These are phyloP conservation scores for Botia kubotai DNA, from an alignment of 2,797 vertebrate genomes.

Conservation along the genomic window DNA sequence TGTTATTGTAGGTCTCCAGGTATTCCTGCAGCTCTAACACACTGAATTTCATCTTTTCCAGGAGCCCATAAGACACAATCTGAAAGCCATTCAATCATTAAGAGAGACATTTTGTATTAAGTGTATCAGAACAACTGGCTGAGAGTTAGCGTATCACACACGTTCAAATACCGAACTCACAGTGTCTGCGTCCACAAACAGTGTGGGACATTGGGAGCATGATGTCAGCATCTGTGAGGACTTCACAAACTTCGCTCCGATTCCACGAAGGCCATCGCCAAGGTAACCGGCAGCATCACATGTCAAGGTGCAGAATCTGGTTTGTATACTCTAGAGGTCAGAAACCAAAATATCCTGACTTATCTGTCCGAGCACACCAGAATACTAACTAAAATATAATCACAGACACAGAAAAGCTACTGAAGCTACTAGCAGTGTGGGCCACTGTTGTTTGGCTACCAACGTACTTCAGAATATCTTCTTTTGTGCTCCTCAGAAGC, in stretches of 20 bases:
- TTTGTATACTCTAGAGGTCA: constrained; percentile 90
- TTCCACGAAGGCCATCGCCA: constrained; percentile 89
- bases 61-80: constrained; percentile 93
- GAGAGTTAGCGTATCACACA: not conserved
- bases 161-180: constrained; percentile 78
- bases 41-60: constrained; percentile 98
- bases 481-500: no score
- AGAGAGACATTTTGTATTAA: constrained; percentile 14
- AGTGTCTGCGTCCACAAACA: constrained; percentile 95
- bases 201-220: constrained; percentile 93
- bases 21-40: constrained; percentile 97
- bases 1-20: constrained; percentile 96
- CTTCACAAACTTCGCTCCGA: constrained; percentile 92
- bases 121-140: not conserved
- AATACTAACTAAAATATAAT: no score
- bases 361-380: not conserved
- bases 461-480: no score
- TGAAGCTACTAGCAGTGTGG: no score
- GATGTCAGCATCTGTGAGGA: constrained; percentile 94
- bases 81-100: constrained; percentile 66
- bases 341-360: not conserved
- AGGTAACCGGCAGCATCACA: constrained; percentile 92
- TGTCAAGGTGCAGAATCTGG: constrained; percentile 92
- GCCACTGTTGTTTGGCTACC: no score
- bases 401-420: no score